These are phyloP conservation scores for Sciurus niger DNA, from an alignment of 2,113 vertebrate genomes.

Conservation along the genomic window DNA sequence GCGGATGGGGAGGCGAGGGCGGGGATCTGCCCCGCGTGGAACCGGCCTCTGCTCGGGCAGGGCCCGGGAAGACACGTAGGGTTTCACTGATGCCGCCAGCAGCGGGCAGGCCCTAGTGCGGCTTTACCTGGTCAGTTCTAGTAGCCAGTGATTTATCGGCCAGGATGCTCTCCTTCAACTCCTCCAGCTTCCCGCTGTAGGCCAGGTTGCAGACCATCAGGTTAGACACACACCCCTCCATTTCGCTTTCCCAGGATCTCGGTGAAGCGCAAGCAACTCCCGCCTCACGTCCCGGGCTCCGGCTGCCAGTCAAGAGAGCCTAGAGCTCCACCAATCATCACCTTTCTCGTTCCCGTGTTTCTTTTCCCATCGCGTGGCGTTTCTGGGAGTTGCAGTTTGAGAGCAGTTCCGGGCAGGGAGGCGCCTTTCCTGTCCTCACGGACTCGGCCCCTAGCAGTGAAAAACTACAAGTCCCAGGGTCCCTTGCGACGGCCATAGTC, in stretches of 20 bases:
- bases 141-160: constrained; percentile 91
- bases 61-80: constrained; percentile 11
- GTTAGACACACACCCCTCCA: constrained; percentile 93
- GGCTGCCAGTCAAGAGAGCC: constrained; percentile 64
- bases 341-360: not conserved
- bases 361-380: fast-evolving
- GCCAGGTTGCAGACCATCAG: constrained; percentile 95
- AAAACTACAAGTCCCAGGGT: constrained; percentile 86
- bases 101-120: not conserved
- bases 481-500: constrained; percentile 69
- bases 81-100: not conserved
- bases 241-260: constrained; percentile 70
- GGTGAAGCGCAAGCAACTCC: not conserved
- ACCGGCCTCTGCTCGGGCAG: not conserved
- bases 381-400: constrained; percentile 84
- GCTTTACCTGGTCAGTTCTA: constrained; percentile 94
- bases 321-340: not conserved
- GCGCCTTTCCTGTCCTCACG: fast-evolving
- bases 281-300: fast-evolving
- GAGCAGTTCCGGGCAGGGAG: constrained; percentile 6
- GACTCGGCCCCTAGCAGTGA: fast-evolving
- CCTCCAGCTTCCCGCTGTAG: constrained; percentile 92
- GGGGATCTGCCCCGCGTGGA: not conserved
- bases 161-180: constrained; percentile 90
- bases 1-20: not conserved